A percentile compares a stretch with the other conserved stretches of the same genome.
phyloP scores from a whole-genome alignment of 2,113 vertebrate genomes.

The Steatornis caripensis region DNA sequence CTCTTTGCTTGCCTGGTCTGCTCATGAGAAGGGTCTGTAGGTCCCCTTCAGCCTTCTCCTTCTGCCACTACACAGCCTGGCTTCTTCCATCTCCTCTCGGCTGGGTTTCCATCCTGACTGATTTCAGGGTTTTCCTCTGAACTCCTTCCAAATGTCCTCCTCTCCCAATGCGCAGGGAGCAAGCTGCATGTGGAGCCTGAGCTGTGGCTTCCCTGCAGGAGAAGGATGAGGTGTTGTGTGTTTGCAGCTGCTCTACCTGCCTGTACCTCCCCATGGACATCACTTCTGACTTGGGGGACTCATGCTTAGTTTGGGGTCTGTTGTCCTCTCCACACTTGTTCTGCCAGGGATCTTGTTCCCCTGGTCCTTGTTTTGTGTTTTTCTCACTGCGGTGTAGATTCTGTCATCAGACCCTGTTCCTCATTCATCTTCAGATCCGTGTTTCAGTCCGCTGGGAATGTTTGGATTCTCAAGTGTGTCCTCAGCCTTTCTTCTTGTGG shows the following conservation, averaged over 20 bases:
- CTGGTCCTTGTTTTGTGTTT: background rate
- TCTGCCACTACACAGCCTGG: background rate
- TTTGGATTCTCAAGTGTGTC: background rate
- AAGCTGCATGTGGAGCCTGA: background rate
- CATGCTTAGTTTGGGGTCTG: background rate
- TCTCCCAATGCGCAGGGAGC: background rate
- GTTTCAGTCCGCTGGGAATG: background rate
- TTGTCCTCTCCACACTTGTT: background rate
- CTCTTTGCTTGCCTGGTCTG: background rate
- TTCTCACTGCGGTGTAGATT: background rate
- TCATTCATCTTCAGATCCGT: background rate
- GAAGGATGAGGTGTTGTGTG: background rate
- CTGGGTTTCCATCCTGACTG: background rate
- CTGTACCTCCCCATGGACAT: background rate
- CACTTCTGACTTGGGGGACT: background rate
- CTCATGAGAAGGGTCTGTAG: background rate
- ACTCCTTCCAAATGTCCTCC: background rate
- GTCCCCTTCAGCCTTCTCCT: background rate
- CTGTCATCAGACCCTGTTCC: background rate
- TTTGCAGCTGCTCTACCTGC: background rate
- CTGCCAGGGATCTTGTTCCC: background rate
- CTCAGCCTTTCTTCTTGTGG: background rate
- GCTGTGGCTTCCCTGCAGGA: background rate
- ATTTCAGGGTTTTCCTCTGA: background rate
- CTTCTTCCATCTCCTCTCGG: background rate